A percentile compares a stretch with the other conserved stretches of the same genome.
Conservation (phyloP, 2,797 vertebrate species). For the Molossus molossus region DNA sequence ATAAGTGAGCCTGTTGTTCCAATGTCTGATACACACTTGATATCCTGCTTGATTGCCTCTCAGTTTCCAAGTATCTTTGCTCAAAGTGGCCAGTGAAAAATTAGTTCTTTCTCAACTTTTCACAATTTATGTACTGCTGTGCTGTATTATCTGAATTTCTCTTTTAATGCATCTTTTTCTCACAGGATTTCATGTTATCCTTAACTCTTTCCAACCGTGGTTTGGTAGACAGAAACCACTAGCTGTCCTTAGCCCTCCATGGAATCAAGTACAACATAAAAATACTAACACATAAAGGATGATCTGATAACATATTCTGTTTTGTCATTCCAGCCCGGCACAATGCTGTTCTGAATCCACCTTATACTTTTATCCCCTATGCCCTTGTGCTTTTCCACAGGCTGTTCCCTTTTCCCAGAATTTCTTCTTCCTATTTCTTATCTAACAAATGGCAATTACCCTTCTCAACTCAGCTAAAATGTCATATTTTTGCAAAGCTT, state of each 20-base stretch:
- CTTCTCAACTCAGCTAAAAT: conserved; percentile 2
- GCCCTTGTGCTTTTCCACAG: background rate
- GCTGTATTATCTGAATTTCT: background rate
- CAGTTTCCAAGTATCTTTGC: background rate
- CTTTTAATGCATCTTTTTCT: background rate
- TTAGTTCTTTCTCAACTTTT: background rate
- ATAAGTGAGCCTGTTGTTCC: background rate
- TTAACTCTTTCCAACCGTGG: background rate
- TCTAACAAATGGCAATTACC: background rate
- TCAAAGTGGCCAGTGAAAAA: background rate
- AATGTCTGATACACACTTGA: background rate
- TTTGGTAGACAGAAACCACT: background rate
- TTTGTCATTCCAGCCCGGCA: too few relatives aligned
- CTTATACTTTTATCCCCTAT: background rate
- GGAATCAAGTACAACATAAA: background rate
- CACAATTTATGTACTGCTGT: background rate
- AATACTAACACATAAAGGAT: background rate
- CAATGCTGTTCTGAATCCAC: background rate
- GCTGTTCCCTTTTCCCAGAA: background rate
- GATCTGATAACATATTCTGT: fast-evolving
- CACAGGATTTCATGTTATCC: background rate
- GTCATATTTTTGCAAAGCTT: background rate
- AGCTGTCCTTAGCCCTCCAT: background rate
- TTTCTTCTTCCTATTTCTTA: background rate
- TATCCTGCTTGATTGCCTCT: background rate